These are phyloP conservation scores for Anhinga anhinga DNA, from an alignment of 2,113 vertebrate species.

Conservation along the genomic window DNA sequence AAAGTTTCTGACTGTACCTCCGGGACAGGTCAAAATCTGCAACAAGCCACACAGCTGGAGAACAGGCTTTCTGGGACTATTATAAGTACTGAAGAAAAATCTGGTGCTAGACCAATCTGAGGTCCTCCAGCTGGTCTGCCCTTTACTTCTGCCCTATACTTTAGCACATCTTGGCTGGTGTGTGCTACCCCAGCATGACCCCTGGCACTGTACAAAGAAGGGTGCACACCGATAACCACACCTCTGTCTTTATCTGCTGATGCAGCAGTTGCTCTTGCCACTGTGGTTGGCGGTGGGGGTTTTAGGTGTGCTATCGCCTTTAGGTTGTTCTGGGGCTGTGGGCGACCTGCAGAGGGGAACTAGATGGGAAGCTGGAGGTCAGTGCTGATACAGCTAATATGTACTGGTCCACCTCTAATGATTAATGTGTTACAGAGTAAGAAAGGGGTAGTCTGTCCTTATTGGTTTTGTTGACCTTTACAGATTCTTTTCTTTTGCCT, in stretches of 20 bases:
- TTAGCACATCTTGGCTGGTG: neutral
- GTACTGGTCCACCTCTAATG: neutral
- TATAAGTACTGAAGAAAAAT: neutral
- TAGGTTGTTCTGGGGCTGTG: neutral
- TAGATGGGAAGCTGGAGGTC: neutral
- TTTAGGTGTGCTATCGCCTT: neutral
- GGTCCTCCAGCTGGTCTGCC: neutral
- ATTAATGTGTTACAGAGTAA: neutral
- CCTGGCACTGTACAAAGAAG: accelerated
- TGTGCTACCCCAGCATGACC: neutral
- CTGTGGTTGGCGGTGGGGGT: accelerated
- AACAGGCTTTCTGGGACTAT: neutral
- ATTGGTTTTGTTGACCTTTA: neutral
- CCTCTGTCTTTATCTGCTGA: neutral
- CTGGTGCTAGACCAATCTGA: neutral
- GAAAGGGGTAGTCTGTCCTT: neutral
- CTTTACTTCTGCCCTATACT: neutral
- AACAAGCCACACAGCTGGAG: neutral
- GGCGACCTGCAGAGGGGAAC: neutral
- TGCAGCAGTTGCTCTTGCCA: neutral
- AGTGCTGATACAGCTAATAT: neutral
- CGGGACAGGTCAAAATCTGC: neutral
- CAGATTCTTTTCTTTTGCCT: neutral
- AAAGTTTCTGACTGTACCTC: neutral
- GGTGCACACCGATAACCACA: accelerated